Percentiles rank a stretch among this genome's conserved stretches.
Conservation (phyloP, 2,888 invertebrate species). For the Folsomia manolachei region DNA sequence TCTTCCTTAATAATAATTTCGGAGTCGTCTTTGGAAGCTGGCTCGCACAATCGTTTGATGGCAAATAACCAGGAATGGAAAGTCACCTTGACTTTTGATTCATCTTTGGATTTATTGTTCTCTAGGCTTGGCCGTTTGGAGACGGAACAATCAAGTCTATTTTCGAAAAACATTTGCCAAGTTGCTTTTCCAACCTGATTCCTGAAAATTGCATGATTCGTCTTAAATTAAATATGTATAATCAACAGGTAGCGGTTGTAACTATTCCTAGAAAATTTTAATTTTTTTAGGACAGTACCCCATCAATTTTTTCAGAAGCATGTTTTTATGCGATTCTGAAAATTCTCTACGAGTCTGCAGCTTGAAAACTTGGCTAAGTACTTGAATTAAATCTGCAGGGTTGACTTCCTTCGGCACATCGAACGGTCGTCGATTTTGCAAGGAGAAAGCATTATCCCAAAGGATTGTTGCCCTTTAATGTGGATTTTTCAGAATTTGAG, state of each 20-base stretch:
- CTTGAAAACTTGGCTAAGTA: slow-evolving; percentile 11
- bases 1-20: neutral
- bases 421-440: slow-evolving; percentile 3
- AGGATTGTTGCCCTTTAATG: slow-evolving; percentile 22
- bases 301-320: neutral
- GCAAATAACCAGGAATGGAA: slow-evolving; percentile 25
- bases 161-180: slow-evolving; percentile 19
- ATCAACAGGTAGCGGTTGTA: too few relatives aligned
- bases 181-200: slow-evolving; percentile 10
- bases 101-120: slow-evolving; percentile 4
- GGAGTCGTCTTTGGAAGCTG: slow-evolving; percentile 13
- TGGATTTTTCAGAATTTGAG: too few relatives aligned
- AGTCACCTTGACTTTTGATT: neutral
- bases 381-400: slow-evolving; percentile 16
- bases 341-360: neutral
- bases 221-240: neutral
- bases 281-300: neutral
- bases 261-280: too few relatives aligned
- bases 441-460: slow-evolving; percentile 32
- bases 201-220: neutral
- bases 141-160: neutral
- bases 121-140: neutral
- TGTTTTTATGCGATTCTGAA: neutral
- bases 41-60: slow-evolving; percentile 19
- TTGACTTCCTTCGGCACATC: slow-evolving; percentile 21